Evolutionary conservation across 2,888 invertebrate species (phyloP).

Genomic region (Epinotia nisella): DNA sequence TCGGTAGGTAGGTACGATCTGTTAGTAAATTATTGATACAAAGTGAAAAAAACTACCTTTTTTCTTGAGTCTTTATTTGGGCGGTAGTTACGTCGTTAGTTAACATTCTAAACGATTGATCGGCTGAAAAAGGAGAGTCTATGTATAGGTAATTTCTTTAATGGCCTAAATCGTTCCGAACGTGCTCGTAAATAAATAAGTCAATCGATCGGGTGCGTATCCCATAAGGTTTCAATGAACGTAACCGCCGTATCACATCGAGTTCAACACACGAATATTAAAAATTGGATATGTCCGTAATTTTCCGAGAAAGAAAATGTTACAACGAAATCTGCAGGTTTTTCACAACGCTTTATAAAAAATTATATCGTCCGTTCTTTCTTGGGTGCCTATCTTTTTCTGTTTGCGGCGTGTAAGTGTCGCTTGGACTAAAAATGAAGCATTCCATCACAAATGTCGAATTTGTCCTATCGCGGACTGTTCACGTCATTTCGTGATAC

Average conservation of each 20-base stretch:
- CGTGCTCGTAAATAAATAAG: conserved; percentile 31
- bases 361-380: conserved; percentile 68
- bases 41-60: not conserved
- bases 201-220: conserved; percentile 28
- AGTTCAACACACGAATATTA: not conserved
- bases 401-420: conserved; percentile 10
- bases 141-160: conserved; percentile 36
- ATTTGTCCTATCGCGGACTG: conserved; percentile 40
- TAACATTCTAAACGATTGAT: conserved; percentile 2
- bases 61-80: not conserved
- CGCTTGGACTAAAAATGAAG: conserved; percentile 15
- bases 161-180: conserved; percentile 27
- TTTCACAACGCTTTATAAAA: conserved; percentile 82
- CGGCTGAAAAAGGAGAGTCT: conserved; percentile 20
- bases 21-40: not conserved
- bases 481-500: conserved; percentile 75
- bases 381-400: conserved; percentile 3
- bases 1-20: not conserved
- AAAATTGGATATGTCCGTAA: not conserved
- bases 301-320: conserved; percentile 58
- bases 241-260: not conserved
- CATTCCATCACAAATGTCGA: conserved; percentile 37
- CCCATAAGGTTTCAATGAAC: conserved; percentile 14
- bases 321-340: conserved; percentile 67
- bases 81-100: conserved; percentile 17